Base-by-base conservation (phyloP, 2,888 invertebrate genomes). In the Apodemia zela region DNA sequence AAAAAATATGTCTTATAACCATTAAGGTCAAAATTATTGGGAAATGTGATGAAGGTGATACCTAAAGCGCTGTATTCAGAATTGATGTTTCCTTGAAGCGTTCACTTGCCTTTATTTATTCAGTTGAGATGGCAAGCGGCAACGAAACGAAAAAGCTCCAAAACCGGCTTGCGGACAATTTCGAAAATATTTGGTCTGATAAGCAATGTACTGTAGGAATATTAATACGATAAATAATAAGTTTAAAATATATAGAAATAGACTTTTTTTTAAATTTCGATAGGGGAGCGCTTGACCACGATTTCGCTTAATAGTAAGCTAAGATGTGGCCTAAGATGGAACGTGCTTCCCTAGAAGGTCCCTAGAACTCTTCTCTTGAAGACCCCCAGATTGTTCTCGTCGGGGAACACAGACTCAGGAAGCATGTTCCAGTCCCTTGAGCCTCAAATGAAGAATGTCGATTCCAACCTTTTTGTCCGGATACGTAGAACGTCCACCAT, bases 151-250 rank as follows among this genome's bases (percentile, higher is more conserved):
- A 78, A 85, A 87, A 87, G 85, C 81, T 80, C 80, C 75, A 76
- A 81, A 85, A 87, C 87, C 87, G 82, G 85, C 85, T 82, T 72
- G 76, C 72, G 76, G 80, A 81, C 82, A 82, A 88, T 87, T 87
- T 87, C 86, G 80, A 87, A 87, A 89, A 89, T 87, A 85, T 87
- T 85, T 84, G 78, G 83, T 81, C 78, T 81, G 81, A 85, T 85
- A 81, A 77, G 74, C 71, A 67, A 62, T 62, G 77, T 82, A 86
- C 69, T 62, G 81, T 29, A n/a, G 61, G 61, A 59, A 33, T 35
- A 10, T 10, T 29, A 51, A 62, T 45, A 47, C n/a, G 2, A 38
- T 61, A 42, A 42, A 15, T 5, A 15, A 38, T 35, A 42, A 15
- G 4, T 42, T 3, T 42, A 15, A 15, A 8, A 33, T 33, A 33